phyloP scores from a whole-genome alignment of 2,797 vertebrate species.

The Staurois parvus region DNA sequence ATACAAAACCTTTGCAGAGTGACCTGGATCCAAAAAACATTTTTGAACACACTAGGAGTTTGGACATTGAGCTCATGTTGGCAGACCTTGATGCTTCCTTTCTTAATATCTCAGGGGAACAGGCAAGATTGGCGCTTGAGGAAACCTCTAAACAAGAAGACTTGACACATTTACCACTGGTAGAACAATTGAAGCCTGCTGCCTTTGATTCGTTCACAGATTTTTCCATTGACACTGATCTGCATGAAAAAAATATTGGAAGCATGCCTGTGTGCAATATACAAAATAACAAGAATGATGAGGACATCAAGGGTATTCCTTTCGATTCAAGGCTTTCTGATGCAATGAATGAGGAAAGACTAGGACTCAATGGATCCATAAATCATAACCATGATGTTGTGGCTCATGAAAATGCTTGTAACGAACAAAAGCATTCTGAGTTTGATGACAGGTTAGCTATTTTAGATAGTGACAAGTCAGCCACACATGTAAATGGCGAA shows the following conservation, averaged over 20 bases:
- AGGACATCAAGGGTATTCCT: neutral
- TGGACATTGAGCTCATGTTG: conserved; percentile 72
- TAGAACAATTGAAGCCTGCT: conserved; percentile 74
- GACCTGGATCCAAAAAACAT: conserved; percentile 73
- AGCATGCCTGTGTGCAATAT: neutral
- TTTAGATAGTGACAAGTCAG: conserved; percentile 23
- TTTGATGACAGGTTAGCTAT: neutral
- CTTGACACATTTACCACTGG: conserved; percentile 59
- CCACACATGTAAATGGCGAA: conserved; percentile 59
- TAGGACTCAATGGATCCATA: conserved; percentile 16
- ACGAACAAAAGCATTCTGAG: neutral
- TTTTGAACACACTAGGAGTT: conserved; percentile 72
- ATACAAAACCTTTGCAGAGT: conserved; percentile 68
- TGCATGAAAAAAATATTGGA: neutral
- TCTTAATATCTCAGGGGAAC: conserved; percentile 43
- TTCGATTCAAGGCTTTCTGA: neutral
- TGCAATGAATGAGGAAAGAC: neutral
- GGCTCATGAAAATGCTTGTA: neutral
- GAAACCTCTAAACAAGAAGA: conserved; percentile 25
- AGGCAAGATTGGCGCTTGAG: conserved; percentile 60
- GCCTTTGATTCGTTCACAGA: neutral
- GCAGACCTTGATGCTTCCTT: conserved; percentile 68
- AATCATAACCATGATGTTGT: neutral
- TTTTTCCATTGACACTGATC: neutral
- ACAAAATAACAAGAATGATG: neutral